These are phyloP conservation scores for Pithys albifrons DNA, from an alignment of 2,113 vertebrate species.

Conservation along the genomic window DNA sequence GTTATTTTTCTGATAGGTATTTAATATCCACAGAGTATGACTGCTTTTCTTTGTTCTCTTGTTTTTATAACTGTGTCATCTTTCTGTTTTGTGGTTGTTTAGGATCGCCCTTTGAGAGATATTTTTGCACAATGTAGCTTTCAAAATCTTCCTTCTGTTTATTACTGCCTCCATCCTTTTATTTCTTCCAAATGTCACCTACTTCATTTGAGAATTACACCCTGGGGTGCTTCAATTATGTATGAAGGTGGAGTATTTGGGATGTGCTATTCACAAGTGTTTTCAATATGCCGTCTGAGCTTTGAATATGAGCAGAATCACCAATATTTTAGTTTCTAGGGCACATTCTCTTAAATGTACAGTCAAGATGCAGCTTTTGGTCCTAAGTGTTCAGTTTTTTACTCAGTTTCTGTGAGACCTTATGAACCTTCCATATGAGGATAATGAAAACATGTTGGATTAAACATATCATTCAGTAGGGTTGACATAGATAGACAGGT, in stretches of 20 bases:
- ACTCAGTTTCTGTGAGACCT: not conserved
- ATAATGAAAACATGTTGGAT: not conserved
- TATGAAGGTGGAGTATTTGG: constrained; percentile 23
- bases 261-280: not conserved
- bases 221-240: constrained; percentile 26
- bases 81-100: constrained; percentile 10
- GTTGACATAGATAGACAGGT: not conserved
- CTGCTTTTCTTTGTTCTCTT: not conserved
- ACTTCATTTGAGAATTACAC: constrained; percentile 29
- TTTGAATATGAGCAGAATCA: not conserved
- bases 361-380: not conserved
- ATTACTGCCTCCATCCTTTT: not conserved
- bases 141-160: constrained; percentile 13
- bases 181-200: constrained; percentile 30
- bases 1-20: not conserved
- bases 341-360: not conserved
- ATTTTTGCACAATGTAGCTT: not conserved
- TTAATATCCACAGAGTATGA: not conserved
- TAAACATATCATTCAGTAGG: not conserved
- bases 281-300: not conserved
- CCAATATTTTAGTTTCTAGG: not conserved
- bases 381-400: not conserved
- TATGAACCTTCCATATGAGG: not conserved
- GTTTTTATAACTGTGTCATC: not conserved
- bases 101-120: not conserved